phyloP scores from a whole-genome alignment of 2,797 vertebrate species.

The Sphenopsis melanotis region DNA sequence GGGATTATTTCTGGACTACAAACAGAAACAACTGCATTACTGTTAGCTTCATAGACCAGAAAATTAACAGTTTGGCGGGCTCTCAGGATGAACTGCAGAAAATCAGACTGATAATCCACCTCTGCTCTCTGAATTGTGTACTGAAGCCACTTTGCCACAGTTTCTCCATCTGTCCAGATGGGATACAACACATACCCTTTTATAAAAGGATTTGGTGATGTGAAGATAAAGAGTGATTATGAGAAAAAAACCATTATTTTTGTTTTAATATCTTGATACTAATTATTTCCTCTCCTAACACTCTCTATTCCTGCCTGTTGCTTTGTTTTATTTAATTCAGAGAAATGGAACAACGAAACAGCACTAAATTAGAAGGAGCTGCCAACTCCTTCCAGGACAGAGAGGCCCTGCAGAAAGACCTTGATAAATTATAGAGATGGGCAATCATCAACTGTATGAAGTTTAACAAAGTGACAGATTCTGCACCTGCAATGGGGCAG shows the following conservation, averaged over 20 bases:
- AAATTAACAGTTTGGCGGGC: background rate
- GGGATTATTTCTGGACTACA: background rate
- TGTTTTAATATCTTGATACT: background rate
- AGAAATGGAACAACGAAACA: background rate
- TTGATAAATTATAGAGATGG: background rate
- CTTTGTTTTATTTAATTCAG: background rate
- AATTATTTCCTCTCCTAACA: background rate
- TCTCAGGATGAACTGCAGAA: background rate
- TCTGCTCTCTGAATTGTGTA: background rate
- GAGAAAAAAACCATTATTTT: background rate
- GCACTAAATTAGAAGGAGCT: background rate
- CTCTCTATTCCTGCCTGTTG: background rate
- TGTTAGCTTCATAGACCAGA: background rate
- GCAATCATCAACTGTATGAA: background rate
- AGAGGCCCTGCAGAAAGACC: background rate
- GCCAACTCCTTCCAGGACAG: background rate
- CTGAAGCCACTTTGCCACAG: background rate
- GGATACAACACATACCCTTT: background rate
- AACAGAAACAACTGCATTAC: background rate
- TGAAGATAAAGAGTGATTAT: background rate
- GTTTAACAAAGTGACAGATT: background rate
- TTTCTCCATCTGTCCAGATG: background rate
- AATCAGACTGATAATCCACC: background rate
- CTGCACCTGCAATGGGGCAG: background rate
- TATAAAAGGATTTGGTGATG: background rate